Evolutionary conservation across 2,797 vertebrate genomes (phyloP).

Genomic region (Lycodopsis pacificus): DNA sequence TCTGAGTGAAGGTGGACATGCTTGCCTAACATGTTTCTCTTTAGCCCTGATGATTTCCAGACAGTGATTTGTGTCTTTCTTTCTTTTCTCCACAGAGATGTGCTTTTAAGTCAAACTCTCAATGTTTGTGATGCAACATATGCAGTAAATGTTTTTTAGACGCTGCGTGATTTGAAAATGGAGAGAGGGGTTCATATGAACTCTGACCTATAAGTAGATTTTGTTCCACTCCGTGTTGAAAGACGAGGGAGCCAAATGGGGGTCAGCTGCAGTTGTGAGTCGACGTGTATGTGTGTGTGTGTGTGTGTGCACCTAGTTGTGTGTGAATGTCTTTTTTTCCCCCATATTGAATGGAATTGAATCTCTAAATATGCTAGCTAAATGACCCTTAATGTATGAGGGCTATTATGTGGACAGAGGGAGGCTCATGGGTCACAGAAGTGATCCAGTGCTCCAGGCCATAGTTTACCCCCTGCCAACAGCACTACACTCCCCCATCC

Average conservation of each 20-base stretch:
- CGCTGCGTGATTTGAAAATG: constrained; percentile 35
- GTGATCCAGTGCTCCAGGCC: constrained; percentile 84
- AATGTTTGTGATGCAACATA: constrained; percentile 10
- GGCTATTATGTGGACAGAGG: constrained; percentile 85
- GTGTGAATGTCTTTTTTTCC: constrained; percentile 44
- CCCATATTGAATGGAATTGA: constrained; percentile 72
- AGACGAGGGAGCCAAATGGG: constrained; percentile 61
- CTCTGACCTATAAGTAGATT: constrained; percentile 69
- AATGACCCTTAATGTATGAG: constrained; percentile 89
- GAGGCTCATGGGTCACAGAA: constrained; percentile 91
- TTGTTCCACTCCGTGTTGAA: constrained; percentile 62
- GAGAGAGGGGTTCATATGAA: constrained; percentile 59
- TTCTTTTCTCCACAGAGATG: neutral
- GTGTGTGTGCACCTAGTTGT: constrained; percentile 41
- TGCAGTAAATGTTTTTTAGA: constrained; percentile 18
- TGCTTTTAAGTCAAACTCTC: constrained; percentile 11
- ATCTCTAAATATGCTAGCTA: constrained; percentile 78
- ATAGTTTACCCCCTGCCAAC: constrained; percentile 79
- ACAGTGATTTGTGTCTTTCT: constrained; percentile 1
- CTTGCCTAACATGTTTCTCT: constrained; percentile 42
- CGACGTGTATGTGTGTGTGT: constrained; percentile 48
- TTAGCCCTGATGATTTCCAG: constrained; percentile 32
- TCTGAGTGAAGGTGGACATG: constrained; percentile 28
- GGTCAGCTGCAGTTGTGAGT: constrained; percentile 65
- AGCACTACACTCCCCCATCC: constrained; percentile 48